phyloP scores from a whole-genome alignment of 2,888 invertebrate genomes.

The Hesperia comma region DNA sequence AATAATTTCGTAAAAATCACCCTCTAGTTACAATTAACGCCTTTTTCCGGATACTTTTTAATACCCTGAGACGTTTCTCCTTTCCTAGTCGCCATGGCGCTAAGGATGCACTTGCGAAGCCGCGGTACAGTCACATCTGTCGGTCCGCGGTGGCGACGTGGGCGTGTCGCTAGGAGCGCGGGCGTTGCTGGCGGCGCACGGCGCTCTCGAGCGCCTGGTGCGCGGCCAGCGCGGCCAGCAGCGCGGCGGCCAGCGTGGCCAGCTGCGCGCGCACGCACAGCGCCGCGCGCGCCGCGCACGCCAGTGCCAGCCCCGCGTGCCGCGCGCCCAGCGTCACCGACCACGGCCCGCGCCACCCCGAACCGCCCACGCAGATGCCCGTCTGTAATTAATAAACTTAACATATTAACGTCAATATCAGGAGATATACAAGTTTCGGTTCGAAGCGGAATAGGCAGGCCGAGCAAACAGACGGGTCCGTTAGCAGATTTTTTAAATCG shows the following conservation, averaged over 20 bases:
- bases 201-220: constrained; percentile 67
- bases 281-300: constrained; percentile 85
- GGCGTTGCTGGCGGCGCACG: constrained; percentile 54
- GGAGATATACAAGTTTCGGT: too few relatives aligned
- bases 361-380: constrained; percentile 71
- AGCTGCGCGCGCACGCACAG: constrained; percentile 83
- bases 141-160: not conserved
- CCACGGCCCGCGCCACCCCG: constrained; percentile 85
- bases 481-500: too few relatives aligned
- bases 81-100: too few relatives aligned
- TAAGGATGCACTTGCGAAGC: too few relatives aligned
- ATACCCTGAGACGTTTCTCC: too few relatives aligned
- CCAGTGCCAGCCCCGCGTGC: constrained; percentile 84
- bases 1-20: too few relatives aligned
- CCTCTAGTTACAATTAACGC: too few relatives aligned
- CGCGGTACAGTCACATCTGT: not conserved
- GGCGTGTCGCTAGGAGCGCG: constrained; percentile 72
- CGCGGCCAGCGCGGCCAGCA: constrained; percentile 67
- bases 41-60: too few relatives aligned
- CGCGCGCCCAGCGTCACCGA: constrained; percentile 74
- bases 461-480: too few relatives aligned
- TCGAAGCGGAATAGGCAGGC: too few relatives aligned
- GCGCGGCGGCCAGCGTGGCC: constrained; percentile 73
- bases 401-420: too few relatives aligned
- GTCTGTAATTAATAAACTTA: too few relatives aligned